phyloP scores from a whole-genome alignment of 2,888 invertebrate genomes.

The Ornithoptera priamus region DNA sequence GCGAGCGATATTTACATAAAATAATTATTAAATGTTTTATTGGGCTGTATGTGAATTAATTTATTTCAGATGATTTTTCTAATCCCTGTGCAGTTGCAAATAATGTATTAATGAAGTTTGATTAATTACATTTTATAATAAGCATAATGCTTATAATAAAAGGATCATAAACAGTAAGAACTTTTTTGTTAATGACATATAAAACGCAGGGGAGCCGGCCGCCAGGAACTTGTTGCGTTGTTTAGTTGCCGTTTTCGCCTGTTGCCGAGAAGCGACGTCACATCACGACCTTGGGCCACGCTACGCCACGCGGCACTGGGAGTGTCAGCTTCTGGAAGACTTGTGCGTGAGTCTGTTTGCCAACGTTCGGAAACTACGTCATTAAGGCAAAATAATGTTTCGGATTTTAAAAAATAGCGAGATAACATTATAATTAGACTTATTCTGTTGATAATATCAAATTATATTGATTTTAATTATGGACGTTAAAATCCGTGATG shows the following conservation, averaged over 20 bases:
- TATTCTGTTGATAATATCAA: not conserved
- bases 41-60: not conserved
- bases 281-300: constrained; percentile 55
- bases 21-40: constrained; percentile 5
- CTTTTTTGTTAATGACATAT: constrained; percentile 60
- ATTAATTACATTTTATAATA: not conserved
- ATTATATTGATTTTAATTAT: not conserved
- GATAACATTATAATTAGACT: not conserved
- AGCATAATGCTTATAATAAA: constrained; percentile 6
- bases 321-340: constrained; percentile 21
- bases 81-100: not conserved
- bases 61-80: not conserved
- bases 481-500: constrained; percentile 1
- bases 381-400: not conserved
- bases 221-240: constrained; percentile 74
- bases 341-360: not conserved
- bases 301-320: constrained; percentile 53
- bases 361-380: not conserved
- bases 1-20: constrained; percentile 39
- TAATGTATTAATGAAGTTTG: not conserved
- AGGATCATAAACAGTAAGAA: constrained; percentile 38
- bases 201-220: constrained; percentile 52
- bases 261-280: constrained; percentile 67
- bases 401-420: not conserved
- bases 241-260: constrained; percentile 71